Conservation (phyloP, 2,113 vertebrate genomes). For the Epinephelus moara region DNA sequence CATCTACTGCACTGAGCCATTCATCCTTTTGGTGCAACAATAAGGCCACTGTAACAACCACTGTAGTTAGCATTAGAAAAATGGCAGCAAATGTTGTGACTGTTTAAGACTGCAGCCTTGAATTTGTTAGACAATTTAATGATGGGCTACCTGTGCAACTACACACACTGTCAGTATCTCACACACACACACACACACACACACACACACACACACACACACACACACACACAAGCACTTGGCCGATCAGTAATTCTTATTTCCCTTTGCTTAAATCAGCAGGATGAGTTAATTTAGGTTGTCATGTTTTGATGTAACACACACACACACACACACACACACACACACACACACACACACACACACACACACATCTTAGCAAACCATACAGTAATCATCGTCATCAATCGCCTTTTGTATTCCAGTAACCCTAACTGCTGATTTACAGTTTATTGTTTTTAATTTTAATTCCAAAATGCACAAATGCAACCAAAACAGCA, state of each 20-base stretch:
- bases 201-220: neutral
- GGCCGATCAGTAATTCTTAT: too few species aligned
- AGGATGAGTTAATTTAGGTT: too few species aligned
- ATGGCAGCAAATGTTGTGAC: neutral
- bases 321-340: too few species aligned
- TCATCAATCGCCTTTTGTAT: neutral
- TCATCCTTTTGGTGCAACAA: conserved; percentile 33
- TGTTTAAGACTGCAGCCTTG: neutral
- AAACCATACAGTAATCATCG: neutral
- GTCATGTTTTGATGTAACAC: too few species aligned
- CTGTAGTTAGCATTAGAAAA: neutral
- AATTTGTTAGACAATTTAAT: neutral
- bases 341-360: too few species aligned
- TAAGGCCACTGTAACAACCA: conserved; percentile 30
- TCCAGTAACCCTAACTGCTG: neutral
- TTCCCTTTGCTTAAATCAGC: too few species aligned
- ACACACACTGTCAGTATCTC: neutral
- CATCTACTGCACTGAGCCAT: conserved; percentile 42
- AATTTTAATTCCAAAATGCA: neutral
- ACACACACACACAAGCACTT: neutral
- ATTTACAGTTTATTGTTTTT: too few species aligned
- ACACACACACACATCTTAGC: too few species aligned
- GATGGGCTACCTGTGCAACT: conserved; percentile 2
- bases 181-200: neutral
- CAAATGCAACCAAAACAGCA: neutral